Conservation (phyloP, 2,113 vertebrate genomes). For the Tachycineta bicolor region DNA sequence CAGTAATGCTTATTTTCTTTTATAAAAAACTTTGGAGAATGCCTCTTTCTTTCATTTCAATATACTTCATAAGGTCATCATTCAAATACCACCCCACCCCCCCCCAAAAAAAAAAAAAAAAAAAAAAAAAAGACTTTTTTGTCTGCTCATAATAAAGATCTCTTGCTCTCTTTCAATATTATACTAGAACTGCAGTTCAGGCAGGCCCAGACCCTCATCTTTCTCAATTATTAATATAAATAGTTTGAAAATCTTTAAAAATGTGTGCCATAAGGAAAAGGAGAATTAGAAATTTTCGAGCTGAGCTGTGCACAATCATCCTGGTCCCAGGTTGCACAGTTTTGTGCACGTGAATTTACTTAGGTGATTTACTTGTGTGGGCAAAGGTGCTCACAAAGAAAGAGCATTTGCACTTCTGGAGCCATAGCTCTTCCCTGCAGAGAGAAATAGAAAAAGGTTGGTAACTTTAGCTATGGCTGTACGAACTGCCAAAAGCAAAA, state of each 20-base stretch:
- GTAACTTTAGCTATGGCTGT: neutral
- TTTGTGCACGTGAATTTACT: neutral
- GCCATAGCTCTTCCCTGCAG: neutral
- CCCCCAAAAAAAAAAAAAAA: no score
- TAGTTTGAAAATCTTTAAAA: neutral
- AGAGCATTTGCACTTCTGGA: neutral
- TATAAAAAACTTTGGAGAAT: neutral
- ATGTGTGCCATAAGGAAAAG: neutral
- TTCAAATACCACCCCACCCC: neutral
- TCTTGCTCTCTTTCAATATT: neutral
- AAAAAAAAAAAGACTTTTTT: neutral
- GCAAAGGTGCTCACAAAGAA: neutral
- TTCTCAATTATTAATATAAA: neutral
- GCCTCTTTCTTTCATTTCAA: neutral
- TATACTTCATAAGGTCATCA: neutral
- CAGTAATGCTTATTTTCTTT: neutral
- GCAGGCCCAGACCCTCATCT: neutral
- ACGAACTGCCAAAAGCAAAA: neutral
- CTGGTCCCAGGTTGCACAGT: fast-evolving
- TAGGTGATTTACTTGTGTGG: neutral
- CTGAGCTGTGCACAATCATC: neutral
- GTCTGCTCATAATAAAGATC: neutral
- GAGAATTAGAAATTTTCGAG: neutral
- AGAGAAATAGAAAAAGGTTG: neutral
- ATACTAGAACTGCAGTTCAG: neutral